A percentile compares a stretch with the other conserved stretches of the same genome.
Conservation (phyloP, 2,797 vertebrate genomes). For the Pogonophryne albipinna region DNA sequence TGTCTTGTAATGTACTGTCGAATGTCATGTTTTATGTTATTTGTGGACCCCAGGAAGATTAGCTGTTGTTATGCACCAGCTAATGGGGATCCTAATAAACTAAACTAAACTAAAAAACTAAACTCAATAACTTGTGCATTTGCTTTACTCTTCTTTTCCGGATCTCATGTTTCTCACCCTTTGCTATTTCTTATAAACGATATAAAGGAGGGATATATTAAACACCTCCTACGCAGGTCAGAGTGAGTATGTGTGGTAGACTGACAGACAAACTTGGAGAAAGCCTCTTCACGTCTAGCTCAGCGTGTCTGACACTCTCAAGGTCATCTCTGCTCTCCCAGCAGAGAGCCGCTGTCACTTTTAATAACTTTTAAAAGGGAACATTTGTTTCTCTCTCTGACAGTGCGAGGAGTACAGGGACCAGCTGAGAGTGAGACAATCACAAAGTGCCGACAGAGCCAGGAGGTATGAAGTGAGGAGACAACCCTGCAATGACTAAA, state of each 20-base stretch:
- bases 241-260: conserved; percentile 35
- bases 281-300: conserved; percentile 46
- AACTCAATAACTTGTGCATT: not conserved
- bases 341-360: conserved; percentile 73
- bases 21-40: too few species aligned
- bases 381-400: conserved; percentile 57
- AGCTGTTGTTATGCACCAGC: too few species aligned
- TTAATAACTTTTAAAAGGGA: conserved; percentile 75
- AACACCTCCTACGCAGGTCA: conserved; percentile 60
- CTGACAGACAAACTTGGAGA: conserved; percentile 37
- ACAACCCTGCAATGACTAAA: conserved; percentile 41
- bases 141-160: conserved; percentile 13
- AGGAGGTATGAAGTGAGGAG: conserved; percentile 65
- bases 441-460: conserved; percentile 59
- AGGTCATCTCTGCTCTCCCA: conserved; percentile 69
- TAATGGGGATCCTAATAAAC: too few species aligned
- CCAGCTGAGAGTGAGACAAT: conserved; percentile 62
- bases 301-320: conserved; percentile 57
- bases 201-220: conserved; percentile 32
- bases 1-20: too few species aligned
- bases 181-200: conserved; percentile 31
- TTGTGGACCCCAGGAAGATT: too few species aligned
- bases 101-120: too few species aligned
- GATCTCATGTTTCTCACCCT: conserved; percentile 18
- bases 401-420: conserved; percentile 64